These are phyloP conservation scores for Chromobotia macracanthus DNA, from an alignment of 2,797 vertebrate species.

Conservation along the genomic window DNA sequence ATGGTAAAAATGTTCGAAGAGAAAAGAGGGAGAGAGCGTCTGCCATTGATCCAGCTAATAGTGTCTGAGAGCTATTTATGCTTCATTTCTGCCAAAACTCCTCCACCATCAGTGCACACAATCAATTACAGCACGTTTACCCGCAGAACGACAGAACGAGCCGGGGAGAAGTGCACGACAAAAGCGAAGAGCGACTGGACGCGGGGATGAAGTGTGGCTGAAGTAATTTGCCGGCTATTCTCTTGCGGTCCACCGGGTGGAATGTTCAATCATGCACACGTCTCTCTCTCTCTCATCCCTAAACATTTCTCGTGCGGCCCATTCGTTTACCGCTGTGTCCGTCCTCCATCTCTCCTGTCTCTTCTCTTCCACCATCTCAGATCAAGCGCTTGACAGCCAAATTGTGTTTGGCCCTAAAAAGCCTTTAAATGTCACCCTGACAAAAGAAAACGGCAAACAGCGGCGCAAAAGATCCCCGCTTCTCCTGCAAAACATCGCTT, in stretches of 20 bases:
- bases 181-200: slow-evolving; percentile 22
- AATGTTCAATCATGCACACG: slow-evolving; percentile 74
- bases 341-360: slow-evolving; percentile 32
- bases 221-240: slow-evolving; percentile 76
- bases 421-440: slow-evolving; percentile 73
- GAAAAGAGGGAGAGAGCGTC: slow-evolving; percentile 61
- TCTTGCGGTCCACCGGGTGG: slow-evolving; percentile 70
- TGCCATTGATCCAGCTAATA: slow-evolving; percentile 80
- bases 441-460: slow-evolving; percentile 67
- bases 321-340: slow-evolving; percentile 13
- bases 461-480: slow-evolving; percentile 12
- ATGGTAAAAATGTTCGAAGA: slow-evolving; percentile 65
- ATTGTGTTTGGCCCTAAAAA: slow-evolving; percentile 79
- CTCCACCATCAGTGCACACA: slow-evolving; percentile 79
- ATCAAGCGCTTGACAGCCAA: slow-evolving; percentile 79
- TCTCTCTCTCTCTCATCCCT: slow-evolving; percentile 59
- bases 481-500: slow-evolving; percentile 60
- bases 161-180: slow-evolving; percentile 51
- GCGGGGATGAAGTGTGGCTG: slow-evolving; percentile 63
- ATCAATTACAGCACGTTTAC: slow-evolving; percentile 83
- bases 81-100: slow-evolving; percentile 79
- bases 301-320: slow-evolving; percentile 52
- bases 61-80: slow-evolving; percentile 77
- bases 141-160: slow-evolving; percentile 54
- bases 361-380: slow-evolving; percentile 63